Evolutionary conservation across 2,888 invertebrate species (phyloP).

Genomic region (Xestobium rufovillosum): DNA sequence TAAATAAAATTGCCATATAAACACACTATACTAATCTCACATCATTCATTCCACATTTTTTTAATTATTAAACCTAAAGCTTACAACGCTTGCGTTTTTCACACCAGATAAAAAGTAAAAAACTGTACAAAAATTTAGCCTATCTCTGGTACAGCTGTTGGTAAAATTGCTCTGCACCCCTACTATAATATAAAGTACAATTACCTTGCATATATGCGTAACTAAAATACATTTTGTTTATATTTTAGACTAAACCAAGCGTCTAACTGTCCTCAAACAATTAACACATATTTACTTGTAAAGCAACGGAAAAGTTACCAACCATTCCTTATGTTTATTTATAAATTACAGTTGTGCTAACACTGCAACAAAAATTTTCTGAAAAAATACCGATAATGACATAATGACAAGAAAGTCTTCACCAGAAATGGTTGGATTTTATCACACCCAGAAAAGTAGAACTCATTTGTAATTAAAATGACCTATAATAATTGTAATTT

Average conservation of each 20-base stretch:
- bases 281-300: too few species aligned
- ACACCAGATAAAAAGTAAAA: slow-evolving; percentile 2
- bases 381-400: too few species aligned
- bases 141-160: background rate
- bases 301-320: too few species aligned
- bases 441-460: too few species aligned
- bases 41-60: slow-evolving; percentile 24
- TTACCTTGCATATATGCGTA: background rate
- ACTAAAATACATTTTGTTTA: background rate
- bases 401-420: too few species aligned
- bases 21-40: slow-evolving; percentile 33
- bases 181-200: background rate
- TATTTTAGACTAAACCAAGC: background rate
- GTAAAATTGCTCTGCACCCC: background rate
- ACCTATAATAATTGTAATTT: too few species aligned
- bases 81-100: background rate
- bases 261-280: too few species aligned
- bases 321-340: too few species aligned
- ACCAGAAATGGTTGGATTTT: too few species aligned
- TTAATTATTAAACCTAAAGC: background rate
- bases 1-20: slow-evolving; percentile 30
- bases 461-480: too few species aligned
- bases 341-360: too few species aligned
- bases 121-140: slow-evolving; percentile 3
- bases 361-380: too few species aligned